Percentiles rank a stretch among this genome's conserved stretches.
phyloP scores from a whole-genome alignment of 2,888 invertebrate species.

The Tenthredo distinguenda region DNA sequence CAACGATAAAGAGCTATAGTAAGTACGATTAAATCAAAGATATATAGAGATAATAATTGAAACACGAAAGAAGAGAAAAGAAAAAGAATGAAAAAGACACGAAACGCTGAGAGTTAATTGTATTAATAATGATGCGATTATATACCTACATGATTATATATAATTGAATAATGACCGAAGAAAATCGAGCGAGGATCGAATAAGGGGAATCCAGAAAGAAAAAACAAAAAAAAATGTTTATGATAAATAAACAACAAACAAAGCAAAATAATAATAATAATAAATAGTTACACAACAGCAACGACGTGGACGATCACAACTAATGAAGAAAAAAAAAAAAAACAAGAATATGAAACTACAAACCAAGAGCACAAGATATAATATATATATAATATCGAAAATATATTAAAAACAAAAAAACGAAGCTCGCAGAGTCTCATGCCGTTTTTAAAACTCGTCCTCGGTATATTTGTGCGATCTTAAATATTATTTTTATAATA shows the following conservation, averaged over 20 bases:
- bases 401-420: conserved; percentile 25
- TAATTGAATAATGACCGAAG: not conserved
- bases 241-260: not conserved
- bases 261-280: not conserved
- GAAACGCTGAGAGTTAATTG: not conserved
- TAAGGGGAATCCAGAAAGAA: conserved; percentile 3
- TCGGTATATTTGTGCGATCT: conserved; percentile 71
- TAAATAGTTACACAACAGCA: not conserved
- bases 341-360: not conserved
- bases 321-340: not conserved
- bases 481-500: conserved; percentile 76
- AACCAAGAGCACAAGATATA: conserved; percentile 17
- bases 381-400: conserved; percentile 13
- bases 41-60: not conserved
- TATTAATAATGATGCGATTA: not conserved
- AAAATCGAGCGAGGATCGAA: not conserved
- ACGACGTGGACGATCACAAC: not conserved
- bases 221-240: not conserved
- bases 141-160: not conserved
- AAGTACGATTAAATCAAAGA: not conserved
- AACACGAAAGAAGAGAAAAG: not conserved
- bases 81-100: not conserved
- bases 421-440: conserved; percentile 58
- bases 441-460: conserved; percentile 67
- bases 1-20: conserved; percentile 27